phyloP scores from a whole-genome alignment of 2,797 vertebrate genomes.

The Nasua narica region DNA sequence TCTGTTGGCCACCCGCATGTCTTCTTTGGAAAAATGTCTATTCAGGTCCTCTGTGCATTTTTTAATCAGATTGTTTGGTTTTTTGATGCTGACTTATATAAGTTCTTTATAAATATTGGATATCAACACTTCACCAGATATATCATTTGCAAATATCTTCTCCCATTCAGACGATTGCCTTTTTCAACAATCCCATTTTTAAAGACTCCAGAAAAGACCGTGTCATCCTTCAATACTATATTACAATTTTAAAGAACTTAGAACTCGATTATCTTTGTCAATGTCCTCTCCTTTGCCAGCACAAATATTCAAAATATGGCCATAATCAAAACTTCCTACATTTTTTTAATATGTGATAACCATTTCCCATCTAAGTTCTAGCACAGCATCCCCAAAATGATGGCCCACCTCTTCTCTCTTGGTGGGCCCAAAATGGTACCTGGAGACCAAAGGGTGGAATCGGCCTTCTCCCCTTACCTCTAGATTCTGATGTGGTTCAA shows the following conservation, averaged over 20 bases:
- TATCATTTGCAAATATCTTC: not conserved
- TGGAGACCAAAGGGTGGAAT: not conserved
- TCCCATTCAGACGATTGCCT: not conserved
- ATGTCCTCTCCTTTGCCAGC: not conserved
- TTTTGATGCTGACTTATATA: not conserved
- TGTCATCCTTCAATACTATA: not conserved
- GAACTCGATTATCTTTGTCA: not conserved
- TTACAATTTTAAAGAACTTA: not conserved
- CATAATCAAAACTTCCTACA: conserved; percentile 28
- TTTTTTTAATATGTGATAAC: not conserved
- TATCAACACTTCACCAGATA: not conserved
- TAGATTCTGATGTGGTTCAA: not conserved
- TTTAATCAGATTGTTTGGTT: not conserved
- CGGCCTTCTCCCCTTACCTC: not conserved
- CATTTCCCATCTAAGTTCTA: not conserved
- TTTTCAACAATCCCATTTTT: not conserved
- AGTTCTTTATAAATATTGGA: not conserved
- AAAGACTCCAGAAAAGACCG: not conserved
- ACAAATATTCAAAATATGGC: conserved; percentile 1
- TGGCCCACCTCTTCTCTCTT: not conserved
- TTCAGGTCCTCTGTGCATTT: not conserved
- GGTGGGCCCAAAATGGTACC: not conserved
- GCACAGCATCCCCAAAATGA: not conserved
- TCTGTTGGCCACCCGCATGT: not conserved
- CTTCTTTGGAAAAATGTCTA: not conserved